Evolutionary conservation across 1,140 invertebrate genomes (phyloP), one percentile per base, ranked within the genome.

Genomic region (Tetramorium alpestre): DNA sequence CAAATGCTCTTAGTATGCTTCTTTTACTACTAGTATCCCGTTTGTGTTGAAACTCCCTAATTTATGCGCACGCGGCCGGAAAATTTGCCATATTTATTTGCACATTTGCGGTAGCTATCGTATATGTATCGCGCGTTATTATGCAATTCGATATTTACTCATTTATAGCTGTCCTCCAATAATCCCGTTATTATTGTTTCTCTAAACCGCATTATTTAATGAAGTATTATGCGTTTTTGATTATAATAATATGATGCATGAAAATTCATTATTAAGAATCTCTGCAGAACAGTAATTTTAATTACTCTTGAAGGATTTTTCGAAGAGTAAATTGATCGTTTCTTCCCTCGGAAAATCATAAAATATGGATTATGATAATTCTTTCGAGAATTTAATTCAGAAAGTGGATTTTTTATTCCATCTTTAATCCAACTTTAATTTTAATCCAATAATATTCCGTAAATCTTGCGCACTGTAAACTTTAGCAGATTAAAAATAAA

Each of bases 1-100:
- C 22, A 81, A 72, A 72, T 70, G 49, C 51, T 82, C 33, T 58
- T 72, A 81, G 38, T 69, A 58, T 25, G 25, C 0, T 72, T 82
- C 38, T 18, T 16, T 82, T 58, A 72, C 51, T 1, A 33, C 51
- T 1, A 33, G 11, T 41, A 70, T 33, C 38, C 65, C 47, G 28
- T 82, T 82, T 72, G 16, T 44, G 38, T 4, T 38, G 16, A 47
- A 56, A 47, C n/a, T 56, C n/a, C 7, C 2, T 25, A n/a, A 58
- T 72, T 72, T 28, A 72, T 58, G 38, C 28, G 16, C 38, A 8
- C 11, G 10, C n/a, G 25, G 1, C 16, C 22, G 78, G 78, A 82
- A 82, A 82, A 58, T 72, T 82, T 41, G 44, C 77, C 13, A 44
- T 28, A 56, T 72, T 70, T 25, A 69, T 33, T 54, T 28, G 18